Base-by-base conservation (phyloP, 2,888 invertebrate species). In the Euplagia quadripunctaria region DNA sequence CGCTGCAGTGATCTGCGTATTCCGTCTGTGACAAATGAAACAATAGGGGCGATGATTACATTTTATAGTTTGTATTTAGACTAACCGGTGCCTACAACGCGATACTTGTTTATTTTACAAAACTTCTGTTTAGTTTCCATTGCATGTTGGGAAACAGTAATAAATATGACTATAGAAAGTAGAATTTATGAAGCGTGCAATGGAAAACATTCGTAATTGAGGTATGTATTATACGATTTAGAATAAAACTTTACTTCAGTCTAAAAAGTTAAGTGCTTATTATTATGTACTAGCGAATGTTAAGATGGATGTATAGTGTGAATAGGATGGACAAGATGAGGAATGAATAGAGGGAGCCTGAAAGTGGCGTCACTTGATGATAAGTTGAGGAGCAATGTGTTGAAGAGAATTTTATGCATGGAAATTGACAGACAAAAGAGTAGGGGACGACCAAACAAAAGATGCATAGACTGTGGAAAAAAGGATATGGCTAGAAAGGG, bases 21-120 rank as follows among this genome's bases (percentile, higher is more conserved):
- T 69, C 12, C 49, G 69, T 70, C 81, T 76, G 78, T 87, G 86
- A 88, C 86, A 85, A 89, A 88, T 87, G 79, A 82, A 80, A 85
- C 84, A 83, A 85, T 82, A 71, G 70, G 69, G 64, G 64, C 73
- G 75, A 77, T 74, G 73, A 82, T 79, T 16, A 69, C 31, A 61
- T 31, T 61, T 46, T 46, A 61, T 68, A 52, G 55, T 52, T 68
- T 42, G 49, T 46, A 68, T 43, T 61, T 49, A 46, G 31, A 46
- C 16, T 58, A n/a, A 61, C 61, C 46, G 49, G 31, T 41, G 20
- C 61, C 46, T 49, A 16, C 31, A 61, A 69, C 61, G 31, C 12
- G 14, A 61, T 61, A 31, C 61, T 49, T 61, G 43, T 69, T 69
- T n/a, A 20, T 14, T 68, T 68, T 58, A 20, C 6, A 31, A 17